Base-by-base conservation (phyloP, 2,888 invertebrate genomes). In the Aporophyla lueneburgensis region DNA sequence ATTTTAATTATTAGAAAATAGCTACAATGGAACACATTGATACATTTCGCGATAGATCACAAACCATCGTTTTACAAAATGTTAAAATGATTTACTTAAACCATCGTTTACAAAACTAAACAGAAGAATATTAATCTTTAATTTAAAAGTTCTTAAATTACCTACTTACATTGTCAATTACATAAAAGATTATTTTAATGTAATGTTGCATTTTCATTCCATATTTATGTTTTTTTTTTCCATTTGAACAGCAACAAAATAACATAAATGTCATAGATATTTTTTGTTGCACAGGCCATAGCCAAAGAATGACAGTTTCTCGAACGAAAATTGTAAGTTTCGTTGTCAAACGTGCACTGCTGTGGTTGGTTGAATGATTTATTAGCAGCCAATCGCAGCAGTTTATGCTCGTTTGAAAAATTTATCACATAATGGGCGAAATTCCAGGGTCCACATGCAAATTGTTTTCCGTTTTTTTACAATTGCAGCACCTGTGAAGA, bases 21-120 rank as follows among this genome's bases (percentile, higher is more conserved):
- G 79, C 71, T 87, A 83, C 78, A 82, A 83, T 81, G 46, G 83
- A 88, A 88, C 84, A 87, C 87, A 84, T 86, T 71, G 62, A 78
- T 74, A 76, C 12, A 73, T 81, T 66, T 81, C 51, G 65, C 67
- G 43, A 81, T 76, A 65, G 71, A 58, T 71, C 76, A 78, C 66
- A 83, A 75, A 77, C 70, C 63, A 82, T 79, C 75, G 27, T 16
- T 66, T 33, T 51, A 66, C 66, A 51, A 78, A 74, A 71, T 49
- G 63, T 46, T 76, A 80, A 82, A 85, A 77, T 78, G 75, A 70
- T 70, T 85, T 78, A 87, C 67, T 66, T 73, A 79, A 70, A 54
- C 76, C 63, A 75, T 75, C 74, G 80, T 63, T 65, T 27, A n/a
- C 19, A 53, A 61, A 67, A 75, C 14, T 40, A 46, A 63, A 74